Evolutionary conservation across 2,113 vertebrate species (phyloP), one percentile per base, ranked within the genome.

Genomic region (Myxocyprinus asiaticus): DNA sequence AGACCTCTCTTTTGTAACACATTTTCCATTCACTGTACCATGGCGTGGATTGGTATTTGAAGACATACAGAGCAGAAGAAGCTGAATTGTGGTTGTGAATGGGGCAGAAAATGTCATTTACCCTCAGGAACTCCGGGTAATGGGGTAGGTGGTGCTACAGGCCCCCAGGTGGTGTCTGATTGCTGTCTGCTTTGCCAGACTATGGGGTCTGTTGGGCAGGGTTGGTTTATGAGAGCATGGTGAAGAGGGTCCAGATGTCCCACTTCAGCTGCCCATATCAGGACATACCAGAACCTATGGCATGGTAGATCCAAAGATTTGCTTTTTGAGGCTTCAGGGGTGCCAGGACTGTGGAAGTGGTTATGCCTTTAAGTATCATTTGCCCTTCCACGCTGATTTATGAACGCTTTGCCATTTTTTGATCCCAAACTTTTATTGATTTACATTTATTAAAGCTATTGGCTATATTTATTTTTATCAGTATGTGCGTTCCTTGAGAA

Each of bases 31-130:
- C 12, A n/a, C 45, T 43, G 43, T 63, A 3, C 81, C 74, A 11
- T 78, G 10, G 5, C n/a, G 58, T 17, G 43, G 79, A 89, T 91
- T 87, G 82, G 88, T 90, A 88, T 88, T 89, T 89, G 85, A 83
- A 86, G 86, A 87, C 74, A 87, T 87, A 77, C n/a, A 81, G 89
- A 89, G 88, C 90, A 82, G 82, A 85, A 70, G 70, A 67, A 84
- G 84, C 47, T 69, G 17, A 69, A 77, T 87, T 84, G 87, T 86
- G 67, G 61, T 78, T 84, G 55, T 56, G 72, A 50, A 86, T 86
- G 82, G 72, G 73, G 33, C 51, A 63, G 61, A 81, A 74, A 87
- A 89, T 42, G 82, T 68, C 86, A 85, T 59, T 89, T 90, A 93
- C 89, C 89, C 84, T 91, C 87, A 68, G 83, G 80, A 77, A 73